Evolutionary conservation across 2,113 vertebrate genomes (phyloP), one percentile per base, ranked within the genome.

Genomic region (Neotragus moschatus): DNA sequence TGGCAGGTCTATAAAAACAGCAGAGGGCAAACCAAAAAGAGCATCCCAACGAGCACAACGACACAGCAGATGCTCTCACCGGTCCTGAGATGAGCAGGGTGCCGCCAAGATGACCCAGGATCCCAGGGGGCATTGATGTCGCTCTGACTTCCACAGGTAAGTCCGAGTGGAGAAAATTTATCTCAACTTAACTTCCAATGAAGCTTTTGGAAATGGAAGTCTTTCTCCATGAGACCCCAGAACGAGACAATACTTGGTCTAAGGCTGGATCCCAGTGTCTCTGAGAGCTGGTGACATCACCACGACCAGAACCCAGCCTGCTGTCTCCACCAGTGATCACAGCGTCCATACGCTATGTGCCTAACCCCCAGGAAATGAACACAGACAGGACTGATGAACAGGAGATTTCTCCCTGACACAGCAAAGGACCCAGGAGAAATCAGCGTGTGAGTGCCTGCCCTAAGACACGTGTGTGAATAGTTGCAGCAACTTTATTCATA

Each of bases 1-100:
- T 9, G 14, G 30, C 30, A 49, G n/a, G 49, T 47, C 81, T 63
- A 1, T 25, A 55, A 82, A 84, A 87, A 39, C 17, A 58, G 7
- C 17, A 84, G 11, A 21, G 12, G 2, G 36, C 51, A 16, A 81
- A 28, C 43, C n/a, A 79, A 49, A 53, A 12, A 60, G 92, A 91
- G n/a, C 26, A 11, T 0, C 19, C 12, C 19, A 5, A 33, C 4
- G 36, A 73, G 58, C 9, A 28, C 2, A 43, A 21, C 0, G 0
- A 16, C 0, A 1, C 0, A 56, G 56, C 33, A 56, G 47, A 8
- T 10, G 16, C 15, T 0, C 19, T 9, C 33, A 9, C 5, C 0
- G 2, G 58, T 45, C 43, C 43, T 45, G 70, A 49, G 66, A 25
- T 14, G 63, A 13, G 2, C 9, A 19, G 30, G 55, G 28, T 1